Conservation (phyloP, 2,888 invertebrate genomes). For the Agrilus mali region DNA sequence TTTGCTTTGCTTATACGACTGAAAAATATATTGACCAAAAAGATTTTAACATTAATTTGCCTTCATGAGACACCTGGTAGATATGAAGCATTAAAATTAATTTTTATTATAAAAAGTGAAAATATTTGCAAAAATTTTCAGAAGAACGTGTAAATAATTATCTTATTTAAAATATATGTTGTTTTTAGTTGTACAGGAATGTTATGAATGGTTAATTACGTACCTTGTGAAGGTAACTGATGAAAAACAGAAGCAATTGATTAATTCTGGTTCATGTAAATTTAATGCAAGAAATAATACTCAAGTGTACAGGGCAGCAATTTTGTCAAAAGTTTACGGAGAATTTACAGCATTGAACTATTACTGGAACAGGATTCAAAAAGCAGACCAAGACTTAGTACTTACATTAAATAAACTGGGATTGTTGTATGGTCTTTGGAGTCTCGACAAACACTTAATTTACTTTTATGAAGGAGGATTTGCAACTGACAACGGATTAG, state of each 20-base stretch:
- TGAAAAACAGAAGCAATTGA: constrained; percentile 42
- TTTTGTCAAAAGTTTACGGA: constrained; percentile 63
- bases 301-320: constrained; percentile 69
- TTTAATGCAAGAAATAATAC: constrained; percentile 69
- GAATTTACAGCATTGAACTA: constrained; percentile 50
- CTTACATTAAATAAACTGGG: constrained; percentile 39
- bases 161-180: too few relatives aligned
- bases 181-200: constrained; percentile 51
- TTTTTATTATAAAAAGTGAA: too few relatives aligned
- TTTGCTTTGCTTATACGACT: too few relatives aligned
- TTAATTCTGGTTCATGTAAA: constrained; percentile 42
- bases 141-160: too few relatives aligned
- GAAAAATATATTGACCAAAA: too few relatives aligned
- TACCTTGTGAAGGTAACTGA: constrained; percentile 63
- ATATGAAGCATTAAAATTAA: too few relatives aligned
- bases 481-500: constrained; percentile 31
- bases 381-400: constrained; percentile 27
- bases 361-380: constrained; percentile 36
- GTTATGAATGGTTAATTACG: constrained; percentile 76
- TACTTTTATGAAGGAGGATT: constrained; percentile 48
- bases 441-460: constrained; percentile 45
- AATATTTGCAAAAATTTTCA: too few relatives aligned
- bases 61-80: too few relatives aligned
- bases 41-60: too few relatives aligned
- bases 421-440: constrained; percentile 44